Conservation (phyloP, 2,888 invertebrate genomes). For the Parnassius glacialis region DNA sequence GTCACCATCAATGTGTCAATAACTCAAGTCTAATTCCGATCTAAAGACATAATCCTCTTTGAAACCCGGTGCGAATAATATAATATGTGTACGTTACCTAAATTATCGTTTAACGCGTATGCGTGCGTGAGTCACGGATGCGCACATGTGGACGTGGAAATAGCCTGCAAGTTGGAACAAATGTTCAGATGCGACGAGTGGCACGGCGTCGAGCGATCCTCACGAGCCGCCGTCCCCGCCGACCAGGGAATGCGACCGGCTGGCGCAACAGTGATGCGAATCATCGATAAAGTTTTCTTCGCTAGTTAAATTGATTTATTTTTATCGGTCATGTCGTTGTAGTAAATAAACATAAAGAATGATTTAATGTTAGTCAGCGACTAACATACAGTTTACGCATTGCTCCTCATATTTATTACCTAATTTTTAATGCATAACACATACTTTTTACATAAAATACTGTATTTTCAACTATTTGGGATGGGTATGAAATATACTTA, state of each 20-base stretch:
- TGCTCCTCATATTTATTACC: too few species aligned
- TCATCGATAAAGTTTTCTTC: slow-evolving; percentile 43
- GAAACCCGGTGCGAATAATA: slow-evolving; percentile 45
- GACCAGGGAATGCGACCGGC: slow-evolving; percentile 76
- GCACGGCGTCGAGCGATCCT: slow-evolving; percentile 56
- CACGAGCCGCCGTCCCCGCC: slow-evolving; percentile 62
- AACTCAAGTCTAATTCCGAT: slow-evolving; percentile 54
- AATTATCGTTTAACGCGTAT: slow-evolving; percentile 59
- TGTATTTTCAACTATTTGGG: too few species aligned
- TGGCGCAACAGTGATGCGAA: slow-evolving; percentile 67
- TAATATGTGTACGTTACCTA: slow-evolving; percentile 46
- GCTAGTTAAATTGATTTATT: slow-evolving; percentile 27
- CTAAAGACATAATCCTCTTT: slow-evolving; percentile 45
- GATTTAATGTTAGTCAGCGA: background rate
- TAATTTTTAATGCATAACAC: too few species aligned
- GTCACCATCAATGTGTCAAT: slow-evolving; percentile 10
- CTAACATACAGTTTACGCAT: too few species aligned
- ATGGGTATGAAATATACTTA: too few species aligned
- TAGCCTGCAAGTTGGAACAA: slow-evolving; percentile 68
- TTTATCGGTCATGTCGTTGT: slow-evolving; percentile 10
- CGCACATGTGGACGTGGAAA: slow-evolving; percentile 74
- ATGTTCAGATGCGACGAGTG: slow-evolving; percentile 59
- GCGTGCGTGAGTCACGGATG: slow-evolving; percentile 74
- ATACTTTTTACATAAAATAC: too few species aligned
- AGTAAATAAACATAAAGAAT: background rate